phyloP scores from a whole-genome alignment of 2,888 invertebrate genomes.

The Aporophyla lueneburgensis region DNA sequence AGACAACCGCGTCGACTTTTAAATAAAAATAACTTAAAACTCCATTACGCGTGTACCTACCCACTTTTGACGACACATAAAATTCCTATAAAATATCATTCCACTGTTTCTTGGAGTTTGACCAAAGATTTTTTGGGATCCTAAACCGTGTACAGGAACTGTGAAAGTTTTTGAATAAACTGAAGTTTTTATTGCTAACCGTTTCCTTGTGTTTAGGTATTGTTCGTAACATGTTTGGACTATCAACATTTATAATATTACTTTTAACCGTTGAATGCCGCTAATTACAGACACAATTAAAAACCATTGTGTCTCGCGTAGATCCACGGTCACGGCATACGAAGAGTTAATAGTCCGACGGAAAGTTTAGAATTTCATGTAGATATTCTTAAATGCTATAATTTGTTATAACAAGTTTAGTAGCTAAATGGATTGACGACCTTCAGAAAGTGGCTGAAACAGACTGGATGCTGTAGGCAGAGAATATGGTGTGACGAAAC shows the following conservation, averaged over 20 bases:
- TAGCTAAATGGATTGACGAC: no score
- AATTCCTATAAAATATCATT: slow-evolving; percentile 63
- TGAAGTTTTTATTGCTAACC: slow-evolving; percentile 34
- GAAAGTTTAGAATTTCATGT: not conserved
- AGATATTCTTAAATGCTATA: not conserved
- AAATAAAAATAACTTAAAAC: slow-evolving; percentile 43
- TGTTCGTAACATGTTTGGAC: slow-evolving; percentile 17
- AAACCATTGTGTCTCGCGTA: no score
- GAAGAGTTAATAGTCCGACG: not conserved
- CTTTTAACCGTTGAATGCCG: no score
- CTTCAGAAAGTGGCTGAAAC: no score
- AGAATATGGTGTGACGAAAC: no score
- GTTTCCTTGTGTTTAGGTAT: slow-evolving; percentile 17
- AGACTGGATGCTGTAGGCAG: no score
- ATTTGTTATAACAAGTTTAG: no score
- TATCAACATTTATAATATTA: not conserved
- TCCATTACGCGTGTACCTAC: slow-evolving; percentile 33
- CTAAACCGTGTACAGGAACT: slow-evolving; percentile 18
- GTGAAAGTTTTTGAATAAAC: slow-evolving; percentile 44
- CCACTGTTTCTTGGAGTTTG: slow-evolving; percentile 33
- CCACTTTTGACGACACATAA: slow-evolving; percentile 61
- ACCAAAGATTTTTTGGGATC: slow-evolving; percentile 30
- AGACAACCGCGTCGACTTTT: slow-evolving; percentile 25
- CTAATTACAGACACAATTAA: no score
- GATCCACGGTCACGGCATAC: no score